Percentiles rank a stretch among this genome's conserved stretches.
Evolutionary conservation across 2,888 invertebrate species (phyloP).

Genomic region (Plagodis pulveraria): DNA sequence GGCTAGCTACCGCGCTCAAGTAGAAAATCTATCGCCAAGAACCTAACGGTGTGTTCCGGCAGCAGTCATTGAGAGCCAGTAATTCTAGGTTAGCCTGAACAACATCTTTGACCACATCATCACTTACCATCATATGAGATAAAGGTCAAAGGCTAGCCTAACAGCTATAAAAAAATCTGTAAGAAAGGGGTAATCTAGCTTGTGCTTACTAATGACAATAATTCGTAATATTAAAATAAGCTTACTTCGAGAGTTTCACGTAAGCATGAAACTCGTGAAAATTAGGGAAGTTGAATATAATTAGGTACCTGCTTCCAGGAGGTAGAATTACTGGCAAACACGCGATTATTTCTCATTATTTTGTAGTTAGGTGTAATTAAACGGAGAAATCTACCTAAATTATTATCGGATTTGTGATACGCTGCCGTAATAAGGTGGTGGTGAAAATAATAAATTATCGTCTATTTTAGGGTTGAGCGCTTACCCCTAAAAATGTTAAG

Average conservation of each 20-base stretch:
- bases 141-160: no score
- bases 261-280: slow-evolving; percentile 60
- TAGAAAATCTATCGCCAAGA: no score
- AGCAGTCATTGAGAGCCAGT: no score
- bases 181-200: no score
- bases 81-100: no score
- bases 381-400: slow-evolving; percentile 64
- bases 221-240: slow-evolving; percentile 8
- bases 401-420: slow-evolving; percentile 59
- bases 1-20: no score
- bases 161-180: background rate
- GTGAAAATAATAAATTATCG: slow-evolving; percentile 35
- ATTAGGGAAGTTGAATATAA: slow-evolving; percentile 68
- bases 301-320: slow-evolving; percentile 62
- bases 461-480: slow-evolving; percentile 23
- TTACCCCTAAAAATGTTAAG: slow-evolving; percentile 11
- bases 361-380: slow-evolving; percentile 76
- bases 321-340: slow-evolving; percentile 69
- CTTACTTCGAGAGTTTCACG: slow-evolving; percentile 32
- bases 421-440: slow-evolving; percentile 34
- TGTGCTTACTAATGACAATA: no score
- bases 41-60: no score
- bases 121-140: no score
- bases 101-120: no score
- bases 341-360: slow-evolving; percentile 77